Evolutionary conservation across 64 coral and sea anemone species (phyloP).

Genomic region (Stylophora pistillata): DNA sequence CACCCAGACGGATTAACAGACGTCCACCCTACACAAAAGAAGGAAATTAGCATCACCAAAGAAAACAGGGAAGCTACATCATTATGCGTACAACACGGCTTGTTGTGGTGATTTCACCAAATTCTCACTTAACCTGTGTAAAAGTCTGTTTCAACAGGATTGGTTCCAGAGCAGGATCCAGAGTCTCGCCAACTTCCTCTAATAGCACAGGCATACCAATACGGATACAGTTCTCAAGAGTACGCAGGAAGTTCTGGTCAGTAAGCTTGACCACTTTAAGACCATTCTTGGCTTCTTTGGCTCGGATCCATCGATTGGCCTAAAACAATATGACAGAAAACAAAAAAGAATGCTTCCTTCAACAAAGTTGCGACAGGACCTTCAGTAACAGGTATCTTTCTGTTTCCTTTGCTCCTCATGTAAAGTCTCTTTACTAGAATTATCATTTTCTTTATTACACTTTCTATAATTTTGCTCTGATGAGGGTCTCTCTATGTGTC

Average conservation of each 20-base stretch:
- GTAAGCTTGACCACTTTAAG: slow-evolving; percentile 97
- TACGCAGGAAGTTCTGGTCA: slow-evolving; percentile 95
- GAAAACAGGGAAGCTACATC: not conserved
- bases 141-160: slow-evolving; percentile 97
- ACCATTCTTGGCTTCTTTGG: slow-evolving; percentile 97
- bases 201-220: slow-evolving; percentile 99
- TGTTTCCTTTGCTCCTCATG: not conserved
- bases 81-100: too few species aligned
- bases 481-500: not conserved
- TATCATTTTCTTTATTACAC: too few species aligned
- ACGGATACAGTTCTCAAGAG: slow-evolving; percentile 96
- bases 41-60: not conserved
- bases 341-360: not conserved
- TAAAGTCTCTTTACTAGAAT: too few species aligned
- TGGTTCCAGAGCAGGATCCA: slow-evolving; percentile 96
- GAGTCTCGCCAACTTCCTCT: slow-evolving; percentile 94
- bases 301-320: slow-evolving; percentile 98
- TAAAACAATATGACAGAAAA: not conserved
- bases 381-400: not conserved
- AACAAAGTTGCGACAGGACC: too few species aligned
- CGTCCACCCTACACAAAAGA: slow-evolving; percentile 79
- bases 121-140: slow-evolving; percentile 62
- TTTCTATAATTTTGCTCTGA: too few species aligned
- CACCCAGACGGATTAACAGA: slow-evolving; percentile 90
- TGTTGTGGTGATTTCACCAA: too few species aligned